phyloP scores from a whole-genome alignment of 2,797 vertebrate genomes.

The Octomys mimax region DNA sequence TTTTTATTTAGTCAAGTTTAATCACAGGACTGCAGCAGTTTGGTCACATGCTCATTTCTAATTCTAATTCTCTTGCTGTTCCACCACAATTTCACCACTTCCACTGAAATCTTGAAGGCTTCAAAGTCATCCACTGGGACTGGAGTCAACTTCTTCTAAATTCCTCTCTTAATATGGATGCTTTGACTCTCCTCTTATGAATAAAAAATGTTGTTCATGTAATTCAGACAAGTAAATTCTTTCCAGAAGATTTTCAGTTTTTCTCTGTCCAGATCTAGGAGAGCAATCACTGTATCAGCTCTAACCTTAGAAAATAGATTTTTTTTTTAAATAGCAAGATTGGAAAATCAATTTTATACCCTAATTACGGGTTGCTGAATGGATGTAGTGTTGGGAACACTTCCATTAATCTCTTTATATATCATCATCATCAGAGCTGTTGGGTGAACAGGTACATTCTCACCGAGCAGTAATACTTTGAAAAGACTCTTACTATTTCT shows the following conservation, averaged over 20 bases:
- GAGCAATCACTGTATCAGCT: neutral
- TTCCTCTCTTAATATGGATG: neutral
- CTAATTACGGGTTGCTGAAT: neutral
- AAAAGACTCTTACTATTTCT: neutral
- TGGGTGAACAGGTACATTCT: neutral
- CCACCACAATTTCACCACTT: neutral
- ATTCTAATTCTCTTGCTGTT: neutral
- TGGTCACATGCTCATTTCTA: rapidly evolving
- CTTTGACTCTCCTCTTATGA: neutral
- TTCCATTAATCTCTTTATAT: neutral
- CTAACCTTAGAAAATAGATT: neutral
- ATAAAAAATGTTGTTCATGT: neutral
- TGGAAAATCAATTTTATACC: neutral
- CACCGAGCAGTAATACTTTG: neutral
- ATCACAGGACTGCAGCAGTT: neutral
- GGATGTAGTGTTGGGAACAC: neutral
- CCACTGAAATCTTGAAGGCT: neutral
- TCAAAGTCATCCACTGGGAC: neutral
- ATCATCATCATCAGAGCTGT: neutral
- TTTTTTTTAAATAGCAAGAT: neutral
- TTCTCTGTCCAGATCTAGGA: neutral
- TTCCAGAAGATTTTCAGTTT: neutral
- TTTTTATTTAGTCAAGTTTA: neutral
- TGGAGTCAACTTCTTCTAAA: neutral
- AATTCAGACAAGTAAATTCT: neutral